Evolutionary conservation across 2,797 vertebrate species (phyloP), one percentile per base, ranked within the genome.

Genomic region (Labroides dimidiatus): DNA sequence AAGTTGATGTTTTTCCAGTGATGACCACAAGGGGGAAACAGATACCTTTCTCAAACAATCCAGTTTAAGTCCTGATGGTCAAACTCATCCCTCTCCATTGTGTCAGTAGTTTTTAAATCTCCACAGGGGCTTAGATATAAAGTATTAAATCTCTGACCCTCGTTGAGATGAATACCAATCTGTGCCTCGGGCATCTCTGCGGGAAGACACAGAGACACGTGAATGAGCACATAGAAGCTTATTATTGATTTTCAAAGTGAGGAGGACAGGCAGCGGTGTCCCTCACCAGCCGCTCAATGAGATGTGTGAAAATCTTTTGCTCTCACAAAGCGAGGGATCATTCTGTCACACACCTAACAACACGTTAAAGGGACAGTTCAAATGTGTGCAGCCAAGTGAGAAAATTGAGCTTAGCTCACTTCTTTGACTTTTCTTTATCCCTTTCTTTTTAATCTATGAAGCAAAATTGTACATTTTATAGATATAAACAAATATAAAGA

Each of bases 201-300:
- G 55, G 69, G 77, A 82, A 56, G 64, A 82, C 82, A 85, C 50
- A 43, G 66, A 62, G 58, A 81, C 86, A 87, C 74, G 44, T 75
- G 80, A 78, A 66, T 61, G 75, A 88, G 72, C 82, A 85, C 78
- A 78, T 51, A 56, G 76, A 85, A 61, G 86, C 77, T 67, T 73
- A 59, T 59, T 85, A 93, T 93, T 91, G 92, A 93, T 93, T 92
- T 89, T 89, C 82, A 84, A 82, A 91, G 84, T 85, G 87, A 85
- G 81, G 71, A 78, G 76, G 65, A 78, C 78, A 76, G 62, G 62
- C 64, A 17, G 66, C 59, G 69, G 84, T 79, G 85, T 88, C 70
- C 87, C 81, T 87, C 89, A 87, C 80, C 86, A 80, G 64, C 30
- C 39, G 48, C 78, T 87, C 82, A 82, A 58, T 91, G 77, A 80